Evolutionary conservation across 2,797 vertebrate genomes (phyloP), one percentile per base, ranked within the genome.

Genomic region (Lagocephalus sceleratus): DNA sequence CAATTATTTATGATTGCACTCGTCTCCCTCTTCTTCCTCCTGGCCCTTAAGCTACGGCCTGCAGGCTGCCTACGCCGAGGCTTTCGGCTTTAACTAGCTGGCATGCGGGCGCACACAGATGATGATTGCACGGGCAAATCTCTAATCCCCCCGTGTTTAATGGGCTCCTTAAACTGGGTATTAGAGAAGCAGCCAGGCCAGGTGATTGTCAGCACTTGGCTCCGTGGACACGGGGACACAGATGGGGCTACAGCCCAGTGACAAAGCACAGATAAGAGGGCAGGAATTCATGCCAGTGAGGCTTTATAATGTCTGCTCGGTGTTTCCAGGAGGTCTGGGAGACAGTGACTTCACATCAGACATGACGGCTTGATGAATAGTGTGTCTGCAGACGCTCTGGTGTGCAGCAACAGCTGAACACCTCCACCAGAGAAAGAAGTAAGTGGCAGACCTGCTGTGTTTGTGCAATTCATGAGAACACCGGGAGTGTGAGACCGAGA

Each of bases 101-200:
- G 63, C 74, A 72, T 38, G 56, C 57, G 57, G 64, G 63, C 69
- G 56, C 56, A 71, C 38, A 72, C 64, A 59, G 55, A 55, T 43
- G 47, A 72, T 66, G 68, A 81, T 74, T 76, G 66, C 69, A 63
- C 49, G 52, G 62, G 45, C 52, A 61, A 66, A 76, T 73, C 57
- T 73, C 42, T 81, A 78, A 85, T 88, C 79, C 80, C 25, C 49
- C 49, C 47, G 57, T 64, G 51, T 20, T 78, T 78, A 81, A 84
- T 76, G 63, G 68, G 55, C 59, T 83, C 60, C 60, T 76, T 72
- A 79, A 74, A 80, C 54, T 71, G 72, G 68, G 68, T 71, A 66
- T 83, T 77, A 79, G 60, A 57, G 63, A 61, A 60, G 52, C 47
- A 60, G 75, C 57, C 75, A 71, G 80, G 41, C 65, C 62, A 52